Evolutionary conservation across 1,140 invertebrate species (phyloP).

Genomic region (Penaeus indicus): DNA sequence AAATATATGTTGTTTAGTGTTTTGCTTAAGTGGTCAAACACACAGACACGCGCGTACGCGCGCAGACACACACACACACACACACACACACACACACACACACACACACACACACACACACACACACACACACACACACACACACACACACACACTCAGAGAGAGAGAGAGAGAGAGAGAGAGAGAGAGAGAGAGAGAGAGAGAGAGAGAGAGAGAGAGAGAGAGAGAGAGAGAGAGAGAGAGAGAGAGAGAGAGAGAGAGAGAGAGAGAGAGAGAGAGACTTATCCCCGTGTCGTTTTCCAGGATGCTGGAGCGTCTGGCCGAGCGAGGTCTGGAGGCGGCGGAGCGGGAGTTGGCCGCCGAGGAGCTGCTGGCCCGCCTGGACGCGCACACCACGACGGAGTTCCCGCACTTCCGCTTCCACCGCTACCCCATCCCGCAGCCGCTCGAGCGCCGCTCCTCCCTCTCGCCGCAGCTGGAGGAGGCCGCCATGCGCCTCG

Average conservation of each 20-base stretch:
- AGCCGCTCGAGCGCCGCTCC: background rate
- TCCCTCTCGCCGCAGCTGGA: background rate
- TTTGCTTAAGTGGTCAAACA: too few relatives aligned
- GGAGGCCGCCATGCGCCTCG: slow-evolving; percentile 13
- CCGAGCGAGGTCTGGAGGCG: slow-evolving; percentile 16
- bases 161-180: too few relatives aligned
- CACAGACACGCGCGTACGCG: too few relatives aligned
- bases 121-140: too few relatives aligned
- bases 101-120: too few relatives aligned
- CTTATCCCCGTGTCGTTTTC: background rate
- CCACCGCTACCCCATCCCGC: background rate
- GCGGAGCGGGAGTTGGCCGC: slow-evolving; percentile 31
- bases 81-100: too few relatives aligned
- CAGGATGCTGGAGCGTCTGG: slow-evolving; percentile 40
- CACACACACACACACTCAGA: too few relatives aligned
- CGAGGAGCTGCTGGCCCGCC: slow-evolving; percentile 31
- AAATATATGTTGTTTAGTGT: too few relatives aligned
- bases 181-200: slow-evolving; percentile 27
- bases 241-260: slow-evolving; percentile 20
- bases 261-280: background rate
- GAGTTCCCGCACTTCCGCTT: background rate
- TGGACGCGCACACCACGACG: slow-evolving; percentile 9
- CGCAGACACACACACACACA: too few relatives aligned
- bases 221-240: slow-evolving; percentile 26
- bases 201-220: slow-evolving; percentile 22